Evolutionary conservation across 2,888 invertebrate species (phyloP).

Genomic region (Tryphoninae sp.): DNA sequence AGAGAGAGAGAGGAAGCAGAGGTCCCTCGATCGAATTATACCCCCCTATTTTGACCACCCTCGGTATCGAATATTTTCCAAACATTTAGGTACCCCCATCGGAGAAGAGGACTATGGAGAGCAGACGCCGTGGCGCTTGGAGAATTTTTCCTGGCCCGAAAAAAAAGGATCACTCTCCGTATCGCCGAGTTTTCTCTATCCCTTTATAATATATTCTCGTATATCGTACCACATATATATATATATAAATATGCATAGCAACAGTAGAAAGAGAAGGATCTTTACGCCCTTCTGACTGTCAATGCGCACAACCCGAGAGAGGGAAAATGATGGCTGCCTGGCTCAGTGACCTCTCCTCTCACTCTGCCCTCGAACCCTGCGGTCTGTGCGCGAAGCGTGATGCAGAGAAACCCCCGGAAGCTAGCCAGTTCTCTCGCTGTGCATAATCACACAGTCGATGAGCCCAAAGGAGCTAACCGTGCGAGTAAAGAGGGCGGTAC

Average conservation of each 20-base stretch:
- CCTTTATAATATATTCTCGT: not conserved
- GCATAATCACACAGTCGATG: slow-evolving; percentile 78
- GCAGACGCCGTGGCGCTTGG: slow-evolving; percentile 22
- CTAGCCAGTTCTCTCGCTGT: slow-evolving; percentile 66
- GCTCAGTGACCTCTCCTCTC: slow-evolving; percentile 58
- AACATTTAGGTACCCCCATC: not conserved
- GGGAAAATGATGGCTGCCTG: slow-evolving; percentile 41
- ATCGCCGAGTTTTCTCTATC: slow-evolving; percentile 14
- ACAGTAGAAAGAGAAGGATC: slow-evolving; percentile 20
- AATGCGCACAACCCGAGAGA: slow-evolving; percentile 17
- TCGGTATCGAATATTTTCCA: slow-evolving; percentile 44
- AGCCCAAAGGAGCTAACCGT: slow-evolving; percentile 76
- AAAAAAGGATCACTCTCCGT: slow-evolving; percentile 9
- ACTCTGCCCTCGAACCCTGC: slow-evolving; percentile 39
- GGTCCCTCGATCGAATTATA: slow-evolving; percentile 48
- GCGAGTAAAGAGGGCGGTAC: slow-evolving; percentile 71
- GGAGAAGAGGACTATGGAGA: not conserved
- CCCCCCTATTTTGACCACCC: slow-evolving; percentile 25
- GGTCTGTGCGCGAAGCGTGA: slow-evolving; percentile 42
- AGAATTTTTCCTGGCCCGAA: slow-evolving; percentile 15
- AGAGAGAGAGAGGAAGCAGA: slow-evolving; percentile 13
- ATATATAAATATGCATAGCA: slow-evolving; percentile 69
- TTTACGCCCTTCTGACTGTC: not conserved
- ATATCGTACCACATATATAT: not conserved
- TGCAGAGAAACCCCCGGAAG: slow-evolving; percentile 58